Base-by-base conservation (phyloP, 2,888 invertebrate species). In the Geotrupes spiniger region DNA sequence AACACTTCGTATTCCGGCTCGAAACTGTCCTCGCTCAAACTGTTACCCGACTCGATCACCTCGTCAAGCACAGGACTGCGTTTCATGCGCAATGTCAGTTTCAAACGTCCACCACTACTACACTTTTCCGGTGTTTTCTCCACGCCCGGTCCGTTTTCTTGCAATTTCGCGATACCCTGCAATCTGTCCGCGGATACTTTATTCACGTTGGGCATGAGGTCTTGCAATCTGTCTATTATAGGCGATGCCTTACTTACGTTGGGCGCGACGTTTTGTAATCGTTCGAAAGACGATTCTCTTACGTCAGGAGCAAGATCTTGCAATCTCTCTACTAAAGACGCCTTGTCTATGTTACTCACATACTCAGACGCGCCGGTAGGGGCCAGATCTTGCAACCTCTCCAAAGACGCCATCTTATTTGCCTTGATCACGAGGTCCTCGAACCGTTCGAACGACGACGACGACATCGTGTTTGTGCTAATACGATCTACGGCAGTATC, bases 41-140 rank as follows among this genome's bases (percentile, higher is more conserved):
- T 84, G 11, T 84, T 84, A 17, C 86, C 85, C n/a, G 85, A 85
- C 68, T 91, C 89, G 64, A 89, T 84, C 1, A 89, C 83, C 64
- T 92, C 91, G 64, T 92, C 92, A 38, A 90, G 74, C 44, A 89
- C 85, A 1, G 91, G 91, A 56, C 90, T 91, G 21, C 92, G 82
- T 69, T 93, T 92, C 80, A 93, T 89, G 3, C 92, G 81, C 49
- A 93, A 72, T 4, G 91, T 92, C 52, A 93, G 70, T 66, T 91
- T 91, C 42, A 92, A 70, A 3, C 87, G 79, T 41, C 70, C 69
- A 21, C 21, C 21, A 21, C 21, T 21, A 21, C 21, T 6, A 42
- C 66, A 61, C 42, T 70, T 71, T 39, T 65, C 65, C n/a, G 66
- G 65, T 14, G 66, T 66, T 42, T 58, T 60, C 57, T 69, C 62